Evolutionary conservation across 2,888 invertebrate species (phyloP).

Genomic region (Plebejus argus): DNA sequence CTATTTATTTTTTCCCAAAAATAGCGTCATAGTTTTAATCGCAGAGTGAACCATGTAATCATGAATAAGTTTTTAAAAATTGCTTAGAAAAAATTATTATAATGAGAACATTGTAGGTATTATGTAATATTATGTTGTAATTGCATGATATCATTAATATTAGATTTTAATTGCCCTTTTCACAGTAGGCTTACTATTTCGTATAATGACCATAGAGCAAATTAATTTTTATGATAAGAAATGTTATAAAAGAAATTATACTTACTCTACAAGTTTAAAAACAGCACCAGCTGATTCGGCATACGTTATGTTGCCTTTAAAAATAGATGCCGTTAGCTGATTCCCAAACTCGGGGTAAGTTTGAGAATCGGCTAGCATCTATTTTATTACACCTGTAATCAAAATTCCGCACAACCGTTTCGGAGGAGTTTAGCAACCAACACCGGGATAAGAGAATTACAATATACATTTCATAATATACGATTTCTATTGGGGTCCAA

Average conservation of each 20-base stretch:
- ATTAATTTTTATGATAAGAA: not conserved
- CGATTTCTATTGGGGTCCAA: not conserved
- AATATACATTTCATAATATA: too few relatives aligned
- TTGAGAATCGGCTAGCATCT: too few relatives aligned
- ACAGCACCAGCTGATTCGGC: too few relatives aligned
- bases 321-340: too few relatives aligned
- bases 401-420: too few relatives aligned
- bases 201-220: not conserved
- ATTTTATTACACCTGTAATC: too few relatives aligned
- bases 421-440: too few relatives aligned
- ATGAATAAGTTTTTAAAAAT: not conserved
- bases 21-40: not conserved
- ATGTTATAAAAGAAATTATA: too few relatives aligned
- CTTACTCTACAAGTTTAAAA: not conserved
- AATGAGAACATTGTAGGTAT: not conserved
- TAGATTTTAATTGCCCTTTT: slow-evolving; percentile 6
- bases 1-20: not conserved
- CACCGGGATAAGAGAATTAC: too few relatives aligned
- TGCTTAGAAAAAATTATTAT: not conserved
- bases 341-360: too few relatives aligned
- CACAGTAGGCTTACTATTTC: not conserved
- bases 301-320: too few relatives aligned
- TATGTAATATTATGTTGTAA: not conserved
- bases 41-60: not conserved
- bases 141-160: not conserved